Evolutionary conservation across 2,888 invertebrate genomes (phyloP).

Genomic region (Pollenia labialis): DNA sequence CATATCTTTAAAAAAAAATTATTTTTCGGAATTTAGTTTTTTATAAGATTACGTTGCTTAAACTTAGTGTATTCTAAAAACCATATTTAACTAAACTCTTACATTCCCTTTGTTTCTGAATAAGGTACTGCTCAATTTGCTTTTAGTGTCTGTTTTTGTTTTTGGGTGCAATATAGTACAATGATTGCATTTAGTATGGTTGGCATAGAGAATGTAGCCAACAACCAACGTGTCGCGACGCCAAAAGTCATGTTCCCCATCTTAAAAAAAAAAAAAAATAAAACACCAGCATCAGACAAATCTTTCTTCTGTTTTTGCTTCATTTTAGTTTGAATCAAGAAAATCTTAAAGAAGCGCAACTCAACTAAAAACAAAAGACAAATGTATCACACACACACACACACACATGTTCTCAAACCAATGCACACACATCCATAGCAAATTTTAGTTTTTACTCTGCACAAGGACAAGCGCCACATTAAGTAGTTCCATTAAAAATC

Average conservation of each 20-base stretch:
- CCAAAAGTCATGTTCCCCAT: conserved; percentile 70
- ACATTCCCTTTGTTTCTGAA: conserved; percentile 18
- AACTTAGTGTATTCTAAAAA: conserved; percentile 5
- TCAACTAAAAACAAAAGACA: conserved; percentile 62
- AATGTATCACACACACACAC: neutral
- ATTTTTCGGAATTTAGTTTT: too few relatives aligned
- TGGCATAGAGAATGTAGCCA: conserved; percentile 65
- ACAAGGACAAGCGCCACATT: conserved; percentile 74
- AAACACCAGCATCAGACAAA: conserved; percentile 65
- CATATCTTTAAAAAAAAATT: too few relatives aligned
- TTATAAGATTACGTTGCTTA: too few relatives aligned
- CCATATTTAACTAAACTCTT: neutral
- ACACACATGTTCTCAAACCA: neutral
- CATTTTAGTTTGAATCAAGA: conserved; percentile 45
- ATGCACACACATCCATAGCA: neutral
- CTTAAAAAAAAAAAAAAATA: conserved; percentile 44
- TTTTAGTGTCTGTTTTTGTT: conserved; percentile 8
- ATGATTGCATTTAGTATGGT: neutral
- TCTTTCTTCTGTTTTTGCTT: conserved; percentile 62
- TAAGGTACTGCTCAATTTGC: conserved; percentile 31
- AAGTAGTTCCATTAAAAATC: conserved; percentile 75
- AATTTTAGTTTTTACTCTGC: conserved; percentile 35
- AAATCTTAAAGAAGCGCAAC: conserved; percentile 43
- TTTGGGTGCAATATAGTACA: neutral
- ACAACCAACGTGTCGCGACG: conserved; percentile 73